A percentile compares a stretch with the other conserved stretches of the same genome.
Evolutionary conservation across 2,797 vertebrate genomes (phyloP).

Genomic region (Sternotherus odoratus): DNA sequence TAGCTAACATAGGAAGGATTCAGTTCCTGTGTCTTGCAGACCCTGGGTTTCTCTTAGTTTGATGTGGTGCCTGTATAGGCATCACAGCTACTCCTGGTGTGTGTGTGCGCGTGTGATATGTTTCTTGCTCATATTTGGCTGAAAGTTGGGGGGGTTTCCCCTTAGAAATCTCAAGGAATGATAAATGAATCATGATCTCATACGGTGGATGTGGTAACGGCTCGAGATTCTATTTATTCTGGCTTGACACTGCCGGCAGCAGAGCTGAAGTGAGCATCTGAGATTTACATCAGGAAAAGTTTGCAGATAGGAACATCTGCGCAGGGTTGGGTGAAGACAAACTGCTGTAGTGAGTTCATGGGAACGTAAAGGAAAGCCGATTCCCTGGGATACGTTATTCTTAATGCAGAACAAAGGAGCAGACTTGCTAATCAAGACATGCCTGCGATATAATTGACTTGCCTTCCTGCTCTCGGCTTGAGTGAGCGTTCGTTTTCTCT

Average conservation of each 20-base stretch:
- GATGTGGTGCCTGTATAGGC: accelerated
- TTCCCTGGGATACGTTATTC: neutral
- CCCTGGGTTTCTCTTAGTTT: neutral
- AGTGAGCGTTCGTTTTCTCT: neutral
- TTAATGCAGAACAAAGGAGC: neutral
- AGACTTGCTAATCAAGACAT: neutral
- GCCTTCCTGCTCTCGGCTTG: neutral
- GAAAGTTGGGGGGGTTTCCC: neutral
- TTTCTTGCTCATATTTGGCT: neutral
- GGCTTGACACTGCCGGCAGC: neutral
- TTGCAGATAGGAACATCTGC: neutral
- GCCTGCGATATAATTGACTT: neutral
- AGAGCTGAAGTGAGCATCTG: neutral
- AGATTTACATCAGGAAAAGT: neutral
- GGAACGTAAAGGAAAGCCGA: neutral
- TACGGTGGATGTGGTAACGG: too few relatives aligned
- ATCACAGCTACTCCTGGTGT: neutral
- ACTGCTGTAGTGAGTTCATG: neutral
- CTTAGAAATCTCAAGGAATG: neutral
- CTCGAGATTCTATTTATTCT: neutral
- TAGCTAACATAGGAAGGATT: neutral
- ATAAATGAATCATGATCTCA: neutral
- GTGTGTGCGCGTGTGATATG: neutral
- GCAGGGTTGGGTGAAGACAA: too few relatives aligned
- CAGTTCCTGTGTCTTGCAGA: neutral